phyloP scores from a whole-genome alignment of 1,140 invertebrate genomes.

The Leptinotarsa defecta region DNA sequence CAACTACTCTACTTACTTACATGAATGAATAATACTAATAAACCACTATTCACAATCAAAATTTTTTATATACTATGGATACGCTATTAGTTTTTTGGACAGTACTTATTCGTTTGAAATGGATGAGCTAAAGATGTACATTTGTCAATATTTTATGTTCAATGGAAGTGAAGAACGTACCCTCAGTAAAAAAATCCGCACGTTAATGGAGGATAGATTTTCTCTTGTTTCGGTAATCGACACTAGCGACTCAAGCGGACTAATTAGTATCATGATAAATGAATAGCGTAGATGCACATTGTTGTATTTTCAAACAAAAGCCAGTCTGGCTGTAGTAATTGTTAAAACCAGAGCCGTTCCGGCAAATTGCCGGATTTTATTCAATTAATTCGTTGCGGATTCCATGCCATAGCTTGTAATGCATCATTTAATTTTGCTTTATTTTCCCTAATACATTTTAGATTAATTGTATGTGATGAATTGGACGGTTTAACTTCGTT shows the following conservation, averaged over 20 bases:
- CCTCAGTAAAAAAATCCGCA: not conserved
- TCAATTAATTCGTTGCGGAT: constrained; percentile 29
- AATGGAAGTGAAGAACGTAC: too few relatives aligned
- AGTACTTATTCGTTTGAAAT: too few relatives aligned
- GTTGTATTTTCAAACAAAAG: constrained; percentile 30
- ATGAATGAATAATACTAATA: too few relatives aligned
- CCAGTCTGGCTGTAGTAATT: constrained; percentile 22
- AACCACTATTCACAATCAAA: too few relatives aligned
- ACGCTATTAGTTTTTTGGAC: too few relatives aligned
- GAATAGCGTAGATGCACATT: constrained; percentile 15
- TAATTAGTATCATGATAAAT: constrained; percentile 30
- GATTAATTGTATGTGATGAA: constrained; percentile 29
- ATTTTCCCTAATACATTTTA: constrained; percentile 28
- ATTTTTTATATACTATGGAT: too few relatives aligned
- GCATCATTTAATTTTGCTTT: constrained; percentile 29
- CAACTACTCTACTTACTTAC: too few relatives aligned
- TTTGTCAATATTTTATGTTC: too few relatives aligned
- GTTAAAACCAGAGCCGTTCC: constrained; percentile 31
- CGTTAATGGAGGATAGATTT: constrained; percentile 12
- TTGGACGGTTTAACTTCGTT: constrained; percentile 20
- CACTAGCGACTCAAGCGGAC: constrained; percentile 23
- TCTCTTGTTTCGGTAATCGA: constrained; percentile 23
- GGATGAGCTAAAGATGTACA: too few relatives aligned
- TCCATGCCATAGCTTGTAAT: constrained; percentile 23
- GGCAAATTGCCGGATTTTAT: constrained; percentile 31